Base-by-base conservation (phyloP, 2,888 invertebrate species). In the Trissonchulus latispiculum region DNA sequence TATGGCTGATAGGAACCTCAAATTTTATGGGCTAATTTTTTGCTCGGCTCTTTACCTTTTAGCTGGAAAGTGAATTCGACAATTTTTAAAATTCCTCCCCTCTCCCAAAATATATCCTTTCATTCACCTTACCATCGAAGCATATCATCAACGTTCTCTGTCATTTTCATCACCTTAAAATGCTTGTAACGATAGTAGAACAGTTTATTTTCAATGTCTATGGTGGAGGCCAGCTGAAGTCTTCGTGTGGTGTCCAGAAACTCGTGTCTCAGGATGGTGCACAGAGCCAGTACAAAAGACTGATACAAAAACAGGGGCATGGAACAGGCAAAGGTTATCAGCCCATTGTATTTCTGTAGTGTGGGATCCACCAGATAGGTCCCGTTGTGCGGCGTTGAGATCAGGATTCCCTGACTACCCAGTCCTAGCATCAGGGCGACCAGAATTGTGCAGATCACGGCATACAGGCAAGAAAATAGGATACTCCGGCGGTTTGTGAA, bases 121-220 rank as follows among this genome's bases (percentile, higher is more conserved):
- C 48, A 48, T 48, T 8, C 48, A 48, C 48, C 48, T n/a, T 48
- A 48, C 48, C 48, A 48, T 48, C 48, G 48, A 64, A 64, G 18
- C 31, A 64, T 64, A 15, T 64, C 66, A 28, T 64, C 35, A 8
- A 33, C 66, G 8, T 29, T 64, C 8, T 64, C 8, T 15, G 66
- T 32, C 8, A 64, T 32, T 18, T 15, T 64, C 35, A 33, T 32
- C 8, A n/a, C 35, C 28, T 64, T 29, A 18, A 32, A 33, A 33
- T 64, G 66, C 35, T 64, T 64, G 66, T 64, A 64, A 15, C 66
- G 8, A n/a, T 64, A 64, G 35, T 64, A 64, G 66, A 15, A 64
- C 8, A 64, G 8, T n/a, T 64, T 64, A 28, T 64, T 64, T 29
- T 33, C 31, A 32, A 64, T 64, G 28, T 64, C 66, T 8, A 64